A percentile compares a stretch with the other conserved stretches of the same genome.
Evolutionary conservation across 1,140 invertebrate species (phyloP).

Genomic region (Gonioctena quinquepunctata): DNA sequence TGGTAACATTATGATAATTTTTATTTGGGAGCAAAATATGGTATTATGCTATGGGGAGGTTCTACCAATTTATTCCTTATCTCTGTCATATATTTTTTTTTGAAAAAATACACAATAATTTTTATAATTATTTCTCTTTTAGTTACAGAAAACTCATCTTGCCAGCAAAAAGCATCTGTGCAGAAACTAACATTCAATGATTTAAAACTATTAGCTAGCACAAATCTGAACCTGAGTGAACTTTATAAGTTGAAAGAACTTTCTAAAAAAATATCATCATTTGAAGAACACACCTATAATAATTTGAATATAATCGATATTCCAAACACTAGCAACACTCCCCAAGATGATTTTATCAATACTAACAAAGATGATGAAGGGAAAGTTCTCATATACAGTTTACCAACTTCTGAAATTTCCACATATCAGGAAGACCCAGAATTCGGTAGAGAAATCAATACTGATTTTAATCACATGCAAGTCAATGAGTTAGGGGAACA

Average conservation of each 20-base stretch:
- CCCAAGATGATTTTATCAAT: not conserved
- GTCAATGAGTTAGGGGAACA: no score
- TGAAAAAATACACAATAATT: no score
- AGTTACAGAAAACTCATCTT: constrained; percentile 66
- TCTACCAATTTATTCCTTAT: no score
- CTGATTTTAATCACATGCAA: no score
- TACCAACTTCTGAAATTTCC: not conserved
- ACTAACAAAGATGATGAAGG: not conserved
- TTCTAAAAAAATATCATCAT: not conserved
- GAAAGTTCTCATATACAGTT: not conserved
- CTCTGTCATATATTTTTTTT: no score
- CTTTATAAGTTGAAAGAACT: constrained; percentile 59
- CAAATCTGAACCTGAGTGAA: constrained; percentile 61
- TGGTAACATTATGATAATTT: no score
- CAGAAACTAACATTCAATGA: constrained; percentile 66
- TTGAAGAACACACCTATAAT: constrained; percentile 9
- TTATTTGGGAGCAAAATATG: no score
- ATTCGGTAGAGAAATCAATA: no score
- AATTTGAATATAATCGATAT: constrained; percentile 9
- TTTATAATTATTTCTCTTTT: no score
- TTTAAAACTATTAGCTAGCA: constrained; percentile 65
- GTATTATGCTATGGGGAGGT: no score
- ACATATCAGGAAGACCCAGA: not conserved
- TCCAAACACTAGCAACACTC: not conserved
- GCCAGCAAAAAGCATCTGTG: constrained; percentile 66